Percentiles rank a stretch among this genome's conserved stretches.
These are phyloP conservation scores for Dendrocopos noguchii DNA, from an alignment of 2,113 vertebrate species.

Conservation along the genomic window DNA sequence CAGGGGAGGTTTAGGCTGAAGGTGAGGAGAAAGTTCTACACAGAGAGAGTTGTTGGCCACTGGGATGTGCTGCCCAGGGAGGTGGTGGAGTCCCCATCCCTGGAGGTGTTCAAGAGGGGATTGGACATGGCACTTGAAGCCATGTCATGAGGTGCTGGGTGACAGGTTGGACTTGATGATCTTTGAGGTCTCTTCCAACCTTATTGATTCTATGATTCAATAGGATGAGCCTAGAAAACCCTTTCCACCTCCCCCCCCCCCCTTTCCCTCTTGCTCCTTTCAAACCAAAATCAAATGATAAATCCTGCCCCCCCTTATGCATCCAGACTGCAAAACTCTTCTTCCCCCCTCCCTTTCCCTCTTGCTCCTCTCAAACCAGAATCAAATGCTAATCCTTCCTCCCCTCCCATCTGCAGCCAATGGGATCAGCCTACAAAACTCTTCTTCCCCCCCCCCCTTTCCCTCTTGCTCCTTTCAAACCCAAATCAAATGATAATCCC, in stretches of 20 bases:
- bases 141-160: no score
- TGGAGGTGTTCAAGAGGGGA: no score
- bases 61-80: no score
- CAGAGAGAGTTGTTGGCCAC: no score
- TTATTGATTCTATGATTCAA: no score
- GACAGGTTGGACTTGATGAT: no score
- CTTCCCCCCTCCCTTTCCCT: background rate
- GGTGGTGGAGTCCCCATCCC: no score
- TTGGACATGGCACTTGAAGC: no score
- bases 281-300: background rate
- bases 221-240: background rate
- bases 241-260: background rate
- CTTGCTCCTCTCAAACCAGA: background rate
- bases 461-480: background rate
- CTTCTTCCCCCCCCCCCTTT: background rate
- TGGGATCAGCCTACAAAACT: background rate
- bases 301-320: background rate
- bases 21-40: no score
- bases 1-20: no score
- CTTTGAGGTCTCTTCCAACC: no score
- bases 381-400: background rate
- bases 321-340: constrained; percentile 13
- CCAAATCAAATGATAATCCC: background rate
- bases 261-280: background rate
- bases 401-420: background rate